Percentiles rank a stretch among this genome's conserved stretches.
phyloP scores from a whole-genome alignment of 2,888 invertebrate species.

The Drosophila meridiana region DNA sequence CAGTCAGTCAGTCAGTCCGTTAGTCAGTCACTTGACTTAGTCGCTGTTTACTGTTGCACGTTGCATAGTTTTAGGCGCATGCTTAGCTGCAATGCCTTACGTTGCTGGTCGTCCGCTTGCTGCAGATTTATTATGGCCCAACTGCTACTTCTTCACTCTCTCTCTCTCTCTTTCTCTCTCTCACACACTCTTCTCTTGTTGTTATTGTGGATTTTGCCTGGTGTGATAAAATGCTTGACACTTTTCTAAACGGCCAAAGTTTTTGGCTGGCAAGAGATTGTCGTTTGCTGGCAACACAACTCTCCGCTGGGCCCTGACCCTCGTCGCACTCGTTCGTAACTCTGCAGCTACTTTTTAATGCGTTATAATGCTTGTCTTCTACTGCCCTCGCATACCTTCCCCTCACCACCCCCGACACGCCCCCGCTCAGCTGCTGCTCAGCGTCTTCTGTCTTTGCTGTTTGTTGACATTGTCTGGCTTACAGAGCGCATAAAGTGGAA shows the following conservation, averaged over 20 bases:
- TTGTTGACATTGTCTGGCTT: slow-evolving; percentile 81
- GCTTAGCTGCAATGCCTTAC: slow-evolving; percentile 64
- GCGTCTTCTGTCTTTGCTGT: slow-evolving; percentile 64
- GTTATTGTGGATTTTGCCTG: slow-evolving; percentile 51
- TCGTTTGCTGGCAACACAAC: slow-evolving; percentile 21
- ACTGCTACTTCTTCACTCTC: slow-evolving; percentile 18
- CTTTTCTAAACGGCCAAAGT: slow-evolving; percentile 79
- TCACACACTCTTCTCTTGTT: slow-evolving; percentile 18
- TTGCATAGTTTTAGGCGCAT: slow-evolving; percentile 67
- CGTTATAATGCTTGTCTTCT: slow-evolving; percentile 64
- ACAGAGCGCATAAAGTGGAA: slow-evolving; percentile 78
- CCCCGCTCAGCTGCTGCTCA: slow-evolving; percentile 10
- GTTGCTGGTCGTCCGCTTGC: slow-evolving; percentile 3
- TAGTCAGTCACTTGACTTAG: slow-evolving; percentile 13
- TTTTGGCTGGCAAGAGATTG: slow-evolving; percentile 75
- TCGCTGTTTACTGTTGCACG: slow-evolving; percentile 54
- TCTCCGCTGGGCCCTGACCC: slow-evolving; percentile 2
- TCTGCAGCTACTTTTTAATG: slow-evolving; percentile 66
- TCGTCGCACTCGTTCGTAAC: not conserved
- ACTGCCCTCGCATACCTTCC: slow-evolving; percentile 15
- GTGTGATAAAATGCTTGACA: slow-evolving; percentile 80
- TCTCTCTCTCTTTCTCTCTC: not conserved
- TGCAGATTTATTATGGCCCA: slow-evolving; percentile 60
- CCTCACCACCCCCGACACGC: not conserved
- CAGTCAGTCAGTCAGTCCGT: slow-evolving; percentile 33